Percentiles rank a stretch among this genome's conserved stretches.
Conservation (phyloP, 2,113 vertebrate genomes). For the Peromyscus maniculatus region DNA sequence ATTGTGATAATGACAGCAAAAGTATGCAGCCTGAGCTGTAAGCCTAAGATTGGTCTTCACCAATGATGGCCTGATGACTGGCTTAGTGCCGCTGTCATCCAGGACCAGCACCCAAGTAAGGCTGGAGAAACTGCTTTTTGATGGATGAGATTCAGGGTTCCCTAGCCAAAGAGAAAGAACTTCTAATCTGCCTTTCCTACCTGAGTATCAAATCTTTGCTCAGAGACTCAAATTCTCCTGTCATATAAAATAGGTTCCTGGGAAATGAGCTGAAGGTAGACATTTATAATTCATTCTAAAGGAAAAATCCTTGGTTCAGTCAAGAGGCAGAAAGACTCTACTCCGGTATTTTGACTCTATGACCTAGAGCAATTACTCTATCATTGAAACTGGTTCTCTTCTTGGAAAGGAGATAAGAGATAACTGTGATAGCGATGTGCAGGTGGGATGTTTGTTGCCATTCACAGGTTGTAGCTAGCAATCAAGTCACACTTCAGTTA, state of each 20-base stretch:
- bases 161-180: slow-evolving; percentile 30
- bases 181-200: slow-evolving; percentile 6
- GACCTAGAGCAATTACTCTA: not conserved
- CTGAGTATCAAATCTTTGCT: not conserved
- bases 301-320: not conserved
- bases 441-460: not conserved
- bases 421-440: not conserved
- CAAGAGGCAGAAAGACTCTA: not conserved
- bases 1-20: slow-evolving; percentile 60
- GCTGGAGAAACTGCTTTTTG: not conserved
- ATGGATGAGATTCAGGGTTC: slow-evolving; percentile 26
- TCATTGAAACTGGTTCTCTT: not conserved
- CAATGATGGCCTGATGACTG: slow-evolving; percentile 5
- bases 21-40: slow-evolving; percentile 47
- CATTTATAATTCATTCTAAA: slow-evolving; percentile 29
- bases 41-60: slow-evolving; percentile 36
- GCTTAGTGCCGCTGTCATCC: slow-evolving; percentile 68
- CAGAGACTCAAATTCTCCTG: slow-evolving; percentile 24
- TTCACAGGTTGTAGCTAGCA: not conserved
- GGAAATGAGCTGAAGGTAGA: slow-evolving; percentile 23
- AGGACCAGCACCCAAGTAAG: not conserved
- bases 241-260: not conserved
- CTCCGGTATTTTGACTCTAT: not conserved
- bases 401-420: not conserved
- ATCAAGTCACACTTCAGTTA: not conserved